Evolutionary conservation across 2,888 invertebrate genomes (phyloP), one percentile per base, ranked within the genome.

Genomic region (Archaeoteleia sp.): DNA sequence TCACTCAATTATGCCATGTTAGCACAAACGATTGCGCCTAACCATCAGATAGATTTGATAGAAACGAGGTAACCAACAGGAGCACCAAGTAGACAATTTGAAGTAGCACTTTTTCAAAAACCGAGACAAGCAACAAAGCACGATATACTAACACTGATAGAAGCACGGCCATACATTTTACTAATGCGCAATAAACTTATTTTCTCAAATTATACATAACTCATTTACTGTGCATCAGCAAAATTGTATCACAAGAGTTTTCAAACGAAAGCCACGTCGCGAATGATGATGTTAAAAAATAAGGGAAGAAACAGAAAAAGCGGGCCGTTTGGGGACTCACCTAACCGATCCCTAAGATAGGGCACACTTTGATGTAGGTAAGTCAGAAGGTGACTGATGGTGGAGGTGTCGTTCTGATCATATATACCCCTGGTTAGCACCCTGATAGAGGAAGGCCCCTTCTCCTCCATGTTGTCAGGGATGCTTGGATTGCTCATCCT

Each of bases 301-400:
- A 29, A 9, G 9, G 13, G 43, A 37, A 37, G 35, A 10, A 15
- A 7, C 9, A 43, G 15, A 17, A 34, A 23, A 46, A 14, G 15
- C 14, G 29, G 39, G 10, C 20, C 45, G 17, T 37, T 51, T 49
- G 34, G 29, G 45, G 67, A 81, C 81, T 82, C 78, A 82, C 81
- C 81, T 72, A 74, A 74, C 72, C 76, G 76, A 78, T 78, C 71
- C 75, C 74, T 74, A 69, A 72, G 65, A 55, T 71, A 73, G 75
- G 74, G 73, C 66, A 76, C 76, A 77, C 74, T 77, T 73, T 73
- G 74, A 74, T 72, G 75, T 74, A 75, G 78, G 74, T 75, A 81
- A 82, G 81, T 76, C 82, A 78, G 79, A 69, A 75, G 78, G 76
- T 81, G 81, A 83, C 83, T 83, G 83, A 80, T 80, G 79, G 75